Evolutionary conservation across 1,140 invertebrate species (phyloP).

Genomic region (Brachionus rotundiformis): DNA sequence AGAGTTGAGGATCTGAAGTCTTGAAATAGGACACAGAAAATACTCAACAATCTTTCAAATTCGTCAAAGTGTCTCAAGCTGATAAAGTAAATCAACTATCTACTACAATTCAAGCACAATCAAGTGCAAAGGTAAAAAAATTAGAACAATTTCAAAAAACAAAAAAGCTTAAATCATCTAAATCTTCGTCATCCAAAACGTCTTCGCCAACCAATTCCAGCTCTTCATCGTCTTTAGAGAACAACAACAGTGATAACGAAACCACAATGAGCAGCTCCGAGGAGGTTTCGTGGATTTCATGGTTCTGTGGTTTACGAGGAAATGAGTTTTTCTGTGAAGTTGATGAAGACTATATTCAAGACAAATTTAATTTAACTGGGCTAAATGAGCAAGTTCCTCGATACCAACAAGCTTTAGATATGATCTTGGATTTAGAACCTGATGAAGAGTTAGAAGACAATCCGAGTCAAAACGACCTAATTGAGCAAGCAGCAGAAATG

Average conservation of each 20-base stretch:
- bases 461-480: constrained; percentile 94
- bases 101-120: background rate
- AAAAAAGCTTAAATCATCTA: constrained; percentile 26
- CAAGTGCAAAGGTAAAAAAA: constrained; percentile 1
- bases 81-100: background rate
- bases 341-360: constrained; percentile 99
- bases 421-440: constrained; percentile 98
- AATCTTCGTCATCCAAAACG: constrained; percentile 26
- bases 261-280: constrained; percentile 52
- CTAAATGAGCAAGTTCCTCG: constrained; percentile 99
- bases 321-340: constrained; percentile 99
- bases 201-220: constrained; percentile 37
- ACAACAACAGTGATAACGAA: constrained; percentile 46
- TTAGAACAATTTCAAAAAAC: constrained; percentile 29
- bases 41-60: constrained; percentile 14
- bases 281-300: constrained; percentile 96
- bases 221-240: constrained; percentile 30
- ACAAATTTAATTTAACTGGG: constrained; percentile 99
- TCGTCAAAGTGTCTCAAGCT: constrained; percentile 30
- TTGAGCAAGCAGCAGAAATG: constrained; percentile 99
- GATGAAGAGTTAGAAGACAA: constrained; percentile 80
- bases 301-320: constrained; percentile 97
- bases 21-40: background rate
- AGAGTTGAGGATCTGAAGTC: constrained; percentile 9
- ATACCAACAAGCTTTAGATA: constrained; percentile 96